phyloP scores from a whole-genome alignment of 2,113 vertebrate genomes.

The Pelvicachromis taeniatus region DNA sequence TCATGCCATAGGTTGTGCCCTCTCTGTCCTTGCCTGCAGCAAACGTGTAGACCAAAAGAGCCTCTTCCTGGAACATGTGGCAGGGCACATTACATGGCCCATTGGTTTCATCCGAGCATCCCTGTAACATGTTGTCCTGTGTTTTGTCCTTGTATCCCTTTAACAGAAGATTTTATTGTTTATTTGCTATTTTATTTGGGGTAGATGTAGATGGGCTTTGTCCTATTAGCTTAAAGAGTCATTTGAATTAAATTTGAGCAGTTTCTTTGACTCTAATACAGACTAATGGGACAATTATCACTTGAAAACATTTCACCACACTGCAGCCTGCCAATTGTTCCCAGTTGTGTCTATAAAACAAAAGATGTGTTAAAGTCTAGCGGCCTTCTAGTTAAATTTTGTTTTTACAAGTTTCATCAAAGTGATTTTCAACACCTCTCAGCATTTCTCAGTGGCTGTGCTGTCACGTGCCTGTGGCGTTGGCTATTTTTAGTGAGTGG shows the following conservation, averaged over 20 bases:
- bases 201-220: background rate
- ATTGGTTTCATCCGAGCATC: background rate
- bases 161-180: background rate
- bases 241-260: background rate
- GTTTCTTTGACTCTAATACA: background rate
- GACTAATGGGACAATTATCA: background rate
- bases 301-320: background rate
- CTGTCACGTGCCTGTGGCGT: background rate
- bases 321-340: background rate
- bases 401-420: background rate
- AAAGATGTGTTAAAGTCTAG: background rate
- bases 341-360: background rate
- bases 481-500: background rate
- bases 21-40: conserved; percentile 19
- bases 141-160: background rate
- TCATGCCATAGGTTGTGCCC: conserved; percentile 32
- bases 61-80: conserved; percentile 17
- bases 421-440: background rate
- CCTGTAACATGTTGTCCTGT: background rate
- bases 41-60: background rate
- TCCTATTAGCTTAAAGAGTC: background rate
- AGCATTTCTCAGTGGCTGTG: background rate
- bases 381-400: background rate
- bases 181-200: background rate
- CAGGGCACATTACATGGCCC: background rate